Evolutionary conservation across 2,797 vertebrate species (phyloP).

Genomic region (Chelmon rostratus): DNA sequence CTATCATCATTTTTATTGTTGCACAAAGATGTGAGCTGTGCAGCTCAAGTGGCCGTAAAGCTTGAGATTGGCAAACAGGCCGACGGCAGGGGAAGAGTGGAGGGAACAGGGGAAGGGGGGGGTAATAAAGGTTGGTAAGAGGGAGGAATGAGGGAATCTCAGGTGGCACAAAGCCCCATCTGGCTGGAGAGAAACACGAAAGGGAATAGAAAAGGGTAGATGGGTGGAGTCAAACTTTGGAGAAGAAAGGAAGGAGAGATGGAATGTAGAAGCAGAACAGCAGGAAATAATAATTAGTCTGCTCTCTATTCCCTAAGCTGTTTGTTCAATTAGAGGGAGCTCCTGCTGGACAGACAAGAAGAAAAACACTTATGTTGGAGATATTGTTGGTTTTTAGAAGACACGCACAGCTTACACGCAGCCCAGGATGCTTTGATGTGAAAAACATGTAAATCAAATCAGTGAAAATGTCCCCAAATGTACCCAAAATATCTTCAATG

Average conservation of each 20-base stretch:
- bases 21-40: not conserved
- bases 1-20: not conserved
- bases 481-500: not conserved
- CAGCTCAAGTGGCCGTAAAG: not conserved
- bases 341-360: slow-evolving; percentile 37
- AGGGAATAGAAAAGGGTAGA: slow-evolving; percentile 20
- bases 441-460: not conserved
- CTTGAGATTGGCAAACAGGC: slow-evolving; percentile 20
- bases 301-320: slow-evolving; percentile 72
- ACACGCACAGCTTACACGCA: not conserved
- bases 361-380: slow-evolving; percentile 46
- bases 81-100: slow-evolving; percentile 5
- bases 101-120: slow-evolving; percentile 19
- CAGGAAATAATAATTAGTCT: slow-evolving; percentile 81
- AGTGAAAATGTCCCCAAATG: too few relatives aligned
- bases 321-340: slow-evolving; percentile 67
- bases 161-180: slow-evolving; percentile 42
- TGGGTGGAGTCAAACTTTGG: slow-evolving; percentile 32
- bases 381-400: slow-evolving; percentile 18
- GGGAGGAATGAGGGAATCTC: slow-evolving; percentile 18
- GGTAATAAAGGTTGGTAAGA: slow-evolving; percentile 3
- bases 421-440: not conserved
- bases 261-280: slow-evolving; percentile 55
- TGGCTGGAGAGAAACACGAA: slow-evolving; percentile 20
- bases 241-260: slow-evolving; percentile 35